These are phyloP conservation scores for Sebastes minor DNA, from an alignment of 2,797 vertebrate genomes.

Conservation along the genomic window DNA sequence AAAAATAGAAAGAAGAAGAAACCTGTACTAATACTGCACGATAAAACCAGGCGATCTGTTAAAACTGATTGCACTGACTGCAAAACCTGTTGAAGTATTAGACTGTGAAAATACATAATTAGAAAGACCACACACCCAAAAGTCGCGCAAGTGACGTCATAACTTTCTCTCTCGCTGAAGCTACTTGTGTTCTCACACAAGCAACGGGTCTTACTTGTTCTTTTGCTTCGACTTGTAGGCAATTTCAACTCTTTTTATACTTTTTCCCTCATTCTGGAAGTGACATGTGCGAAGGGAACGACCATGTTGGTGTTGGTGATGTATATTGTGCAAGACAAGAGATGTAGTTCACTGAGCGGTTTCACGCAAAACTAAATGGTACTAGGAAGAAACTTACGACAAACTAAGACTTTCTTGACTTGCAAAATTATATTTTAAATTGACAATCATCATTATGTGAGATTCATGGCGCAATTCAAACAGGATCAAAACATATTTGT, in stretches of 20 bases:
- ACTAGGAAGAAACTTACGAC: no score
- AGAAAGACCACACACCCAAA: not conserved
- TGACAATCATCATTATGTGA: no score
- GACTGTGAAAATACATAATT: not conserved
- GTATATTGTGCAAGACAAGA: not conserved
- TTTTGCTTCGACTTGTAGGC: no score
- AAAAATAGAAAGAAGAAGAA: no score
- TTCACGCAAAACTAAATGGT: no score
- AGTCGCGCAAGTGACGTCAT: fast-evolving
- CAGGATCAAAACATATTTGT: not conserved
- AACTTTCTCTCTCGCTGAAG: not conserved
- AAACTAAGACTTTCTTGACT: not conserved
- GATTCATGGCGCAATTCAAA: not conserved
- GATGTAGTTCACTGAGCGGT: not conserved
- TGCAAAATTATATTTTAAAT: not conserved
- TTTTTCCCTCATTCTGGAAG: not conserved
- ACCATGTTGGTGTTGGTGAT: not conserved
- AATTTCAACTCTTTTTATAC: no score
- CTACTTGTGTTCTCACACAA: not conserved
- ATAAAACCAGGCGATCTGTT: no score
- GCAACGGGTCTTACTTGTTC: not conserved
- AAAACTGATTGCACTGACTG: no score
- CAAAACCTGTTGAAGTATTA: not conserved
- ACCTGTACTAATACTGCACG: no score
- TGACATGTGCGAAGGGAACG: fast-evolving